A percentile compares a stretch with the other conserved stretches of the same genome.
Conservation (phyloP, 2,113 vertebrate species). For the Tupaia chinensis region DNA sequence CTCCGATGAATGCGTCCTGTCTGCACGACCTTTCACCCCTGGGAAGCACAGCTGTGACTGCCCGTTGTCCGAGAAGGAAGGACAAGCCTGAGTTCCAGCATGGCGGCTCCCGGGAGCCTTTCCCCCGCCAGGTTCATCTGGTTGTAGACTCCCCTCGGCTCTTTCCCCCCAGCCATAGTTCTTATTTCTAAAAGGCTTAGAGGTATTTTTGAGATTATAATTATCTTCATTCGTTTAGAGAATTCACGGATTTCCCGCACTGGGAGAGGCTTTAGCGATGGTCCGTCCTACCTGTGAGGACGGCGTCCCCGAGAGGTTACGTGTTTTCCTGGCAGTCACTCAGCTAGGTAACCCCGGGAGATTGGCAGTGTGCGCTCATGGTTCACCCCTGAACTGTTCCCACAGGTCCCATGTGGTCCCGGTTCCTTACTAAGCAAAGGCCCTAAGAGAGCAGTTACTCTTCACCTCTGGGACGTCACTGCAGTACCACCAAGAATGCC, state of each 20-base stretch:
- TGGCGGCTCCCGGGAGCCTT: neutral
- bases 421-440: conserved; percentile 38
- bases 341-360: neutral
- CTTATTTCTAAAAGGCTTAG: conserved; percentile 38
- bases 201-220: conserved; percentile 14
- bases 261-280: neutral
- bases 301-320: conserved; percentile 29
- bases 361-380: neutral
- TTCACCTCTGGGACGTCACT: neutral
- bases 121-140: neutral
- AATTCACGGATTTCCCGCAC: neutral
- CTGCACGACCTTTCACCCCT: conserved; percentile 6
- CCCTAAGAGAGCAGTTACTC: neutral
- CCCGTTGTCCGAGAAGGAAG: conserved; percentile 2
- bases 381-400: neutral
- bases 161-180: neutral
- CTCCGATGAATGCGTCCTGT: neutral
- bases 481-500: neutral
- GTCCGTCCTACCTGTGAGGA: neutral
- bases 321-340: conserved; percentile 10
- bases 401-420: neutral
- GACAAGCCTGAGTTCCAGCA: neutral
- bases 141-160: neutral
- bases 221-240: conserved; percentile 46
- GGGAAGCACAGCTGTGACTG: neutral